A percentile compares a stretch with the other conserved stretches of the same genome.
These are phyloP conservation scores for Xyrichtys novacula DNA, from an alignment of 2,797 vertebrate species.

Conservation along the genomic window DNA sequence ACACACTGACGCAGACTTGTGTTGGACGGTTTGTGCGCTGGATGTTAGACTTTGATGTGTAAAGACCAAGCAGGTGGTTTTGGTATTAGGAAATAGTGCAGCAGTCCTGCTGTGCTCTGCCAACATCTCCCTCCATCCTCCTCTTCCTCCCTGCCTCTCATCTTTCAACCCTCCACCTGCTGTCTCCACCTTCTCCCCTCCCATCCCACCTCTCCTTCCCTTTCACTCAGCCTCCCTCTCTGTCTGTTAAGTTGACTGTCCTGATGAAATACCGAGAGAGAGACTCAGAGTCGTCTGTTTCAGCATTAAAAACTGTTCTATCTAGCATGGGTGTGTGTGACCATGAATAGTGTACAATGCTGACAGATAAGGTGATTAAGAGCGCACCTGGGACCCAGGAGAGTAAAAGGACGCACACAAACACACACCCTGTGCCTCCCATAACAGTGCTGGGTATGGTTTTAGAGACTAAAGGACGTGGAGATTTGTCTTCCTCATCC, in stretches of 20 bases:
- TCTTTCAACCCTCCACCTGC: conserved; percentile 46
- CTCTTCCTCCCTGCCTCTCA: conserved; percentile 20
- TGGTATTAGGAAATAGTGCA: conserved; percentile 27
- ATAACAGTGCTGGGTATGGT: conserved; percentile 46
- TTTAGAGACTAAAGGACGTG: conserved; percentile 55
- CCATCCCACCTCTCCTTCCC: conserved; percentile 8
- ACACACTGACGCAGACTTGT: conserved; percentile 16
- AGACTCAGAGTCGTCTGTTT: conserved; percentile 49
- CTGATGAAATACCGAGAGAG: conserved; percentile 55
- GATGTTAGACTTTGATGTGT: conserved; percentile 26
- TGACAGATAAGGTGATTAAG: conserved; percentile 75
- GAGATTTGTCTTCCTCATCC: conserved; percentile 33
- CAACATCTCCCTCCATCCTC: conserved; percentile 30
- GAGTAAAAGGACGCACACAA: conserved; percentile 61
- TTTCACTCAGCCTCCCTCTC: conserved; percentile 23
- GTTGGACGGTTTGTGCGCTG: conserved; percentile 10
- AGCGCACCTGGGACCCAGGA: conserved; percentile 62
- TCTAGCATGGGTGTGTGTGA: conserved; percentile 54
- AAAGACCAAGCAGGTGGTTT: conserved; percentile 42
- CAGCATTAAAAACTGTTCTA: conserved; percentile 52
- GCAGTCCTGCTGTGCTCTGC: conserved; percentile 33
- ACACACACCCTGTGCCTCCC: conserved; percentile 19
- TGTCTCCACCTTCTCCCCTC: conserved; percentile 9
- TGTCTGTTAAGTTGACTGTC: conserved; percentile 39
- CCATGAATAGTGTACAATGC: conserved; percentile 46